Evolutionary conservation across 2,888 invertebrate species (phyloP).

Genomic region (Norana najaformis): DNA sequence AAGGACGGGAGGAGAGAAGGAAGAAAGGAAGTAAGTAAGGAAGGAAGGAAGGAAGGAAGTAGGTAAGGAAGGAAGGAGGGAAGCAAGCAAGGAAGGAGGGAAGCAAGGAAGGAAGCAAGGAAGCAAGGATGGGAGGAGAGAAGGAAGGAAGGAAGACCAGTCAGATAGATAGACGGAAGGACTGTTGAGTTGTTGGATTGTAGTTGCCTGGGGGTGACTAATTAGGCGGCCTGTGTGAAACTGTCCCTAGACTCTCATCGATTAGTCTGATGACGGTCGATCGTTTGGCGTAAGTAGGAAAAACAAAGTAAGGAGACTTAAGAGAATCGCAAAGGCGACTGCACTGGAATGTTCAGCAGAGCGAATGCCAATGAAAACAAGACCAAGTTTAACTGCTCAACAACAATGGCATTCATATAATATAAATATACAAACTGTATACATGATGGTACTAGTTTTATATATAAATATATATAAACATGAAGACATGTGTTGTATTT

Average conservation of each 20-base stretch:
- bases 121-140: not conserved
- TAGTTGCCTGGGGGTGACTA: not conserved
- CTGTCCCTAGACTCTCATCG: not conserved
- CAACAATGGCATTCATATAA: not conserved
- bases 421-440: too few species aligned
- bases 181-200: not conserved
- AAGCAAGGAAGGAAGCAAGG: not conserved
- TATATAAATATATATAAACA: too few species aligned
- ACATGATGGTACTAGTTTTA: too few species aligned
- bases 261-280: not conserved
- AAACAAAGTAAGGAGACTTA: too few species aligned
- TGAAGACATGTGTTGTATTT: too few species aligned
- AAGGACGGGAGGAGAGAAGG: too few species aligned
- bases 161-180: not conserved
- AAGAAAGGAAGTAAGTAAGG: not conserved
- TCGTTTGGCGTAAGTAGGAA: not conserved
- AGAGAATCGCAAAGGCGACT: not conserved
- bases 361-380: not conserved
- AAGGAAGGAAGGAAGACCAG: not conserved
- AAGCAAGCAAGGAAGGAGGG: not conserved
- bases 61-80: not conserved
- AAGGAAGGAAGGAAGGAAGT: not conserved
- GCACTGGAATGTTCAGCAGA: not conserved
- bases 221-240: not conserved
- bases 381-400: not conserved